Base-by-base conservation (phyloP, 1,140 invertebrate genomes). In the Drosophila santomea region DNA sequence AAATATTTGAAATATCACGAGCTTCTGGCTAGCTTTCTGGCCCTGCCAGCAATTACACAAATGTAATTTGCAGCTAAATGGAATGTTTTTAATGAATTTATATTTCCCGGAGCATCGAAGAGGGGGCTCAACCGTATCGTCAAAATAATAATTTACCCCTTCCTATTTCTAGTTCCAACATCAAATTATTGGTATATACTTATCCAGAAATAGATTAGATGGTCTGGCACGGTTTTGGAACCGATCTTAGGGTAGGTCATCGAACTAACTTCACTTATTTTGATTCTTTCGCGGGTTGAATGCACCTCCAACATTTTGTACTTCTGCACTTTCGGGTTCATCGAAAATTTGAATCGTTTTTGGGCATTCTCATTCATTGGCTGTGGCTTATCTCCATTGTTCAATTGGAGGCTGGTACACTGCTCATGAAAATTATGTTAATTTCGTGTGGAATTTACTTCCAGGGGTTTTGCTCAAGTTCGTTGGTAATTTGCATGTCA, bases 31-130 rank as follows among this genome's bases (percentile, higher is more conserved):
- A 20, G n/a, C 64, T 72, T 36, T 62, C 35, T 68, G 64, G 39
- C 52, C 56, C 60, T 69, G 59, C 28, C 35, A 68, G 71, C 72
- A 86, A 86, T 86, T 86, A 88, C 63, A 78, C 64, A 83, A 83
- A 83, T 83, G 75, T 78, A 83, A 79, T 83, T 83, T 83, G 64
- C 57, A 59, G 80, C 59, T 62, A 80, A 89, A 88, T 88, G 84
- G 77, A 88, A 89, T 88, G 80, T 84, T 80, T 77, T 74, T 88
- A 88, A 88, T 88, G 80, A 88, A 88, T 86, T 86, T 86, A 89
- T 77, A 51, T 75, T 60, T 41, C 32, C 44, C 10, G 63, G n/a
- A 4, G 51, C 48, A 51, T 50, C 17, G 10, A 15, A 63, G 28
- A 0, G 36, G 15, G 15, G 64, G n/a, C 11, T 11, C 10, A 44